A percentile compares a stretch with the other conserved stretches of the same genome.
Evolutionary conservation across 2,797 vertebrate species (phyloP).

Genomic region (Cephalopachus bancanus): DNA sequence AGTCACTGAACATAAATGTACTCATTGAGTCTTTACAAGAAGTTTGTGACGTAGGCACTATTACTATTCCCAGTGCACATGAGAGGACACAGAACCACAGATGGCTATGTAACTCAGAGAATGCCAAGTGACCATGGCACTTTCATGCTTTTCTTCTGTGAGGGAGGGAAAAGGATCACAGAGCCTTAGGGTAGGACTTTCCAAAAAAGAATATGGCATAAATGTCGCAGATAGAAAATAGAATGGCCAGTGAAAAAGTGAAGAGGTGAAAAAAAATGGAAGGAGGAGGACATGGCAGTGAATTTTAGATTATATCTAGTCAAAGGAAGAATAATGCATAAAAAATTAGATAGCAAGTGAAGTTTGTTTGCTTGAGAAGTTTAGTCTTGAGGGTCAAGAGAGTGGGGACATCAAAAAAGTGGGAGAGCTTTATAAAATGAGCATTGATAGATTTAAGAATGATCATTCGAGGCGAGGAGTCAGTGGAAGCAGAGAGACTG

Average conservation of each 20-base stretch:
- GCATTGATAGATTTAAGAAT: not conserved
- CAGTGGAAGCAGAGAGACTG: not conserved
- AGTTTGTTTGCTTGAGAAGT: not conserved
- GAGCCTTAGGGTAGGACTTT: not conserved
- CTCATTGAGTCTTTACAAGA: not conserved
- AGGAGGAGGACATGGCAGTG: not conserved
- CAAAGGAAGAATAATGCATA: not conserved
- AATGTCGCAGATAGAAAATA: not conserved
- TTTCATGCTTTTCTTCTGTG: not conserved
- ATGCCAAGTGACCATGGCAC: not conserved
- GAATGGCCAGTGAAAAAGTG: not conserved
- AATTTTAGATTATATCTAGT: not conserved
- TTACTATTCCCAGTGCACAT: not conserved
- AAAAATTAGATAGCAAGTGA: not conserved
- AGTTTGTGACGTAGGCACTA: not conserved
- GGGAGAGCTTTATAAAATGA: conserved; percentile 3
- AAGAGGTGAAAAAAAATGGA: not conserved
- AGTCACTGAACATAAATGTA: not conserved
- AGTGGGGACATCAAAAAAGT: not conserved
- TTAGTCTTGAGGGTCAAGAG: not conserved
- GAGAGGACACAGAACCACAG: not conserved
- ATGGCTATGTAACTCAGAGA: conserved; percentile 10
- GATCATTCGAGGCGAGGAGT: not conserved
- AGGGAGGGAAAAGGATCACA: not conserved
- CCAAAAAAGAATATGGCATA: not conserved